Conservation (phyloP, 2,113 vertebrate genomes). For the Camelus dromedarius region DNA sequence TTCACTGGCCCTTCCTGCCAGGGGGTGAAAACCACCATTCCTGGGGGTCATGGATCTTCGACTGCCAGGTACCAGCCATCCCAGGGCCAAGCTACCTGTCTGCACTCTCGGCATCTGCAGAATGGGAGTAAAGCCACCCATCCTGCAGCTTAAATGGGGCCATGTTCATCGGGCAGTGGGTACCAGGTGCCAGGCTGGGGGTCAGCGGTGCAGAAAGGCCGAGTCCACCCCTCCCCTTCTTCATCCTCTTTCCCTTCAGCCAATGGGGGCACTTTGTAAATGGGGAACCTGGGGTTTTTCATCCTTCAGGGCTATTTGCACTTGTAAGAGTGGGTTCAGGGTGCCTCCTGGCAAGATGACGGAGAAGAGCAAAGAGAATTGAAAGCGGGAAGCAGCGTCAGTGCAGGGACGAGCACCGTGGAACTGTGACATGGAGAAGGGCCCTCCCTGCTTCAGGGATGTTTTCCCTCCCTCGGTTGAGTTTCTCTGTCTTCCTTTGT, state of each 20-base stretch:
- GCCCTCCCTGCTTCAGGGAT: too few relatives aligned
- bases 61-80: neutral
- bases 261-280: fast-evolving
- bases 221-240: neutral
- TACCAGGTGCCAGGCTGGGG: fast-evolving
- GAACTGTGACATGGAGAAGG: neutral
- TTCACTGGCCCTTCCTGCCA: neutral
- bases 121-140: too few relatives aligned
- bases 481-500: neutral
- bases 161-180: neutral
- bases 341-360: neutral
- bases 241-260: neutral
- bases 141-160: neutral
- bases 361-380: neutral
- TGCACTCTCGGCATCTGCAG: fast-evolving
- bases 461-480: neutral
- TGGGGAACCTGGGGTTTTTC: too few relatives aligned
- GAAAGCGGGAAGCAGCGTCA: neutral
- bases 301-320: neutral
- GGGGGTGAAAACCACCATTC: neutral
- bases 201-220: too few relatives aligned
- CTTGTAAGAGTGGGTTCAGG: neutral
- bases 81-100: fast-evolving
- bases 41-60: neutral
- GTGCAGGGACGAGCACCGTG: fast-evolving